A percentile compares a stretch with the other conserved stretches of the same genome.
These are phyloP conservation scores for Linepithema humile DNA, from an alignment of 1,140 invertebrate species.

Conservation along the genomic window DNA sequence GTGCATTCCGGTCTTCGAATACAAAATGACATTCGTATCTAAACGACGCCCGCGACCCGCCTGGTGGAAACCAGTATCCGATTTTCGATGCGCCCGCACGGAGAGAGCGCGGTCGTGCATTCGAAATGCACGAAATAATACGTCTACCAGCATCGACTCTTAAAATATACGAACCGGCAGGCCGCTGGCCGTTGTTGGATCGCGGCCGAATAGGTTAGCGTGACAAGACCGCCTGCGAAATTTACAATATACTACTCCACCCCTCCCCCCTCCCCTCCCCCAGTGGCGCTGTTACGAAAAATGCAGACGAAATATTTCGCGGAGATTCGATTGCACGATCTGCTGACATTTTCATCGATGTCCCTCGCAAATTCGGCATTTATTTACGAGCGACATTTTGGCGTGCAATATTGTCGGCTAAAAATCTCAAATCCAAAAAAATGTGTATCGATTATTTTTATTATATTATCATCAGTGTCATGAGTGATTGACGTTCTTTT, in stretches of 20 bases:
- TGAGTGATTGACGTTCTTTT: not conserved
- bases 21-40: slow-evolving; percentile 68
- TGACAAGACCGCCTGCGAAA: slow-evolving; percentile 52
- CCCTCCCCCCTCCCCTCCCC: no score
- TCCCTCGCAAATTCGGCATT: not conserved
- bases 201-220: slow-evolving; percentile 58
- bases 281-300: not conserved
- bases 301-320: not conserved
- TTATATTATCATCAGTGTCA: no score
- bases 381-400: not conserved
- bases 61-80: slow-evolving; percentile 62
- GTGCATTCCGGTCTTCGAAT: slow-evolving; percentile 64
- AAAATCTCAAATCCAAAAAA: not conserved
- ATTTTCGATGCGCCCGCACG: slow-evolving; percentile 64
- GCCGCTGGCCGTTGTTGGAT: slow-evolving; percentile 55
- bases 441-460: no score
- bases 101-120: slow-evolving; percentile 52
- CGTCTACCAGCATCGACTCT: slow-evolving; percentile 65
- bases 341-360: not conserved
- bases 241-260: slow-evolving; percentile 37
- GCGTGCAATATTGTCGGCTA: not conserved
- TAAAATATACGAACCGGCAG: slow-evolving; percentile 61
- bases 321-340: not conserved
- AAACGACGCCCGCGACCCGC: slow-evolving; percentile 51
- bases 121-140: slow-evolving; percentile 67